Evolutionary conservation across 2,113 vertebrate species (phyloP), one percentile per base, ranked within the genome.

Genomic region (Rhodinocichla rosea): DNA sequence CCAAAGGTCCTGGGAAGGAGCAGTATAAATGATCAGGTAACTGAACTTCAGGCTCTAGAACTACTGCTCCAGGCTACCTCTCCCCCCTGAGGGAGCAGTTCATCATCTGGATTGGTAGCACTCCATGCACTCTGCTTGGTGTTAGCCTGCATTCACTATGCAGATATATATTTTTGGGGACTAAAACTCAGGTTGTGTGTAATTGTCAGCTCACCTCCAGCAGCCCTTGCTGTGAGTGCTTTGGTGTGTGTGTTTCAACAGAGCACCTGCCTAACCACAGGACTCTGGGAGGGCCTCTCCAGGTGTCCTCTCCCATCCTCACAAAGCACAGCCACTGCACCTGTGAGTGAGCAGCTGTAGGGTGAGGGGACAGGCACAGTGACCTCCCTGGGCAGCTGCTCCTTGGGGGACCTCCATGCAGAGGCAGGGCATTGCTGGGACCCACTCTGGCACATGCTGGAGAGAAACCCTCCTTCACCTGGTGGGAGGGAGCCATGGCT

Each of bases 361-460:
- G 56, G 26, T 33, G 59, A 50, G 42, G 57, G 44, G 18, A 55
- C 23, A 8, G 67, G 39, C 47, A 33, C 67, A 26, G 71, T 1
- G 1, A 28, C 30, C 5, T 5, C 19, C 55, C 64, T 5, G 3
- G 0, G 4, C 12, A 8, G 44, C 73, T 64, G n/a, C 32, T 85
- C 69, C 78, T 39, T n/a, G 56, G 28, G 50, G 12, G 35, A 12
- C 12, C n/a, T 77, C 28, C 39, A 0, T 1, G 3, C 62, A 18
- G 35, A 42, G 53, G 26, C 87, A 50, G 39, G 33, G 33, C 26
- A 21, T 5, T 11, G 53, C 83, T 64, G 42, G 37, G 47, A 21
- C 32, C 52, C 15, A 7, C 13, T 13, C 28, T 0, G 1, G 33
- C 32, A 27, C 28, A 6, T 0, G 17, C 40, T 3, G 9, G 40